phyloP scores from a whole-genome alignment of 2,888 invertebrate genomes.

The Parochlus steinenii region DNA sequence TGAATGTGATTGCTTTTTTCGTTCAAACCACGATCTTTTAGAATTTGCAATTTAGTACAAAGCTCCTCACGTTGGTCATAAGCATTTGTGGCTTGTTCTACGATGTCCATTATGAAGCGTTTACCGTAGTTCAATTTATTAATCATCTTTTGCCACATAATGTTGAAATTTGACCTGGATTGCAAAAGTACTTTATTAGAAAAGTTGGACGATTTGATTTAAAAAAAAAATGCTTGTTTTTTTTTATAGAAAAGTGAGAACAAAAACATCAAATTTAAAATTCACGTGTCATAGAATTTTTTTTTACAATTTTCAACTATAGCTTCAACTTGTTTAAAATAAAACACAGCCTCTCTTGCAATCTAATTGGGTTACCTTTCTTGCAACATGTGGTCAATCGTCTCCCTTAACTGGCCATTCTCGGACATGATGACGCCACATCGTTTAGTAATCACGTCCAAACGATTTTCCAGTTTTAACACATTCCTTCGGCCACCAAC shows the following conservation, averaged over 20 bases:
- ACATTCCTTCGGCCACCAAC: slow-evolving; percentile 33
- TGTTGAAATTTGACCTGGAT: slow-evolving; percentile 61
- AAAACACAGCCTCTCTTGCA: background rate
- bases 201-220: background rate
- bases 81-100: slow-evolving; percentile 74
- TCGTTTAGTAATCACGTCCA: slow-evolving; percentile 58
- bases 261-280: background rate
- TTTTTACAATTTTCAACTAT: background rate
- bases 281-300: background rate
- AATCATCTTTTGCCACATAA: slow-evolving; percentile 60
- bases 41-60: slow-evolving; percentile 59
- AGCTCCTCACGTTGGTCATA: slow-evolving; percentile 78
- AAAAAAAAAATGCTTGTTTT: background rate
- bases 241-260: background rate
- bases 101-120: slow-evolving; percentile 64
- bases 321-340: background rate
- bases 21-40: slow-evolving; percentile 61
- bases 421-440: slow-evolving; percentile 59
- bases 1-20: slow-evolving; percentile 48
- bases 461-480: slow-evolving; percentile 51
- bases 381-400: slow-evolving; percentile 65
- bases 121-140: slow-evolving; percentile 62
- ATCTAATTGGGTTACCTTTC: slow-evolving; percentile 40
- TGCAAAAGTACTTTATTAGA: too few relatives aligned
- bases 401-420: slow-evolving; percentile 52